Conservation (phyloP, 1,140 invertebrate species). For the Lepidotrigona ventralis region DNA sequence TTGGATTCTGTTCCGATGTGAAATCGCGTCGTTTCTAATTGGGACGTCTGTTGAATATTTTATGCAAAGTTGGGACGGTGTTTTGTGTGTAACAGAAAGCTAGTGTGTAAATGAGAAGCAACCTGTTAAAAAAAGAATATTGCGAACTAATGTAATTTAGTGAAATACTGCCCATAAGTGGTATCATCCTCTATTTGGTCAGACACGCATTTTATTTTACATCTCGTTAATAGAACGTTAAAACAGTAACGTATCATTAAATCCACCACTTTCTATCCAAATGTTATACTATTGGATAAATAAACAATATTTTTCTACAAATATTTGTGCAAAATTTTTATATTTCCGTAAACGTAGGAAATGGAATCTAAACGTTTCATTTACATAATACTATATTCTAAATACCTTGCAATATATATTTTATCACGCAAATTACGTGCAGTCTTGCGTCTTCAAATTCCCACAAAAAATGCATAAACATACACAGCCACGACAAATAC, state of each 20-base stretch:
- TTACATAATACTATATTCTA: background rate
- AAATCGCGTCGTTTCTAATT: background rate
- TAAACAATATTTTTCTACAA: too few species aligned
- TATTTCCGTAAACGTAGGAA: too few species aligned
- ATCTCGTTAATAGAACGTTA: background rate
- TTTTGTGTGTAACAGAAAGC: background rate
- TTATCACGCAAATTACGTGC: too few species aligned
- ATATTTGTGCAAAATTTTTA: too few species aligned
- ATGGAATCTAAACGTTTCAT: background rate
- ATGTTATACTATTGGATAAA: background rate
- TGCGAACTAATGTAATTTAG: background rate
- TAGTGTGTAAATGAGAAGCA: background rate
- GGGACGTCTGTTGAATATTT: background rate
- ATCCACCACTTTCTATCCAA: background rate
- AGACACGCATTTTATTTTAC: too few species aligned
- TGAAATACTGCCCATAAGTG: background rate
- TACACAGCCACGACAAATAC: background rate
- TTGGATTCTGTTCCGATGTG: background rate
- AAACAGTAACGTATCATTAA: background rate
- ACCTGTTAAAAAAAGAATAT: background rate
- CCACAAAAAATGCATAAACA: too few species aligned
- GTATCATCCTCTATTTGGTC: background rate
- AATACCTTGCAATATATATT: too few species aligned
- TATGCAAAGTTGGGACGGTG: background rate
- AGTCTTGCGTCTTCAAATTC: too few species aligned